Conservation (phyloP, 2,113 vertebrate species). For the Actinemys pallida region DNA sequence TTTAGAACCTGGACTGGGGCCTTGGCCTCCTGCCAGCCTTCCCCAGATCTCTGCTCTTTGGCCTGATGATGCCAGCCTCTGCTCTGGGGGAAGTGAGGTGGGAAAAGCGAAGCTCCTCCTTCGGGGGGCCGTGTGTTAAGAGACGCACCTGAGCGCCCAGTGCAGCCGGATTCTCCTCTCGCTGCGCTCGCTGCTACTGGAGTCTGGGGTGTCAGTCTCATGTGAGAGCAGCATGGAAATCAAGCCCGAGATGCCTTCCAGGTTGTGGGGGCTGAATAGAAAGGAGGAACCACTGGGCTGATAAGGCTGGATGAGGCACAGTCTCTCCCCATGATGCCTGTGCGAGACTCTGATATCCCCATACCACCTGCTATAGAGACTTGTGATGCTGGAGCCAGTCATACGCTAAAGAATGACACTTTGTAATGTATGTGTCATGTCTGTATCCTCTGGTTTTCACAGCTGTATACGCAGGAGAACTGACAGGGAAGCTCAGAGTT, state of each 20-base stretch:
- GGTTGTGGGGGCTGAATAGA: accelerated
- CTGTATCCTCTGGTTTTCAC: background rate
- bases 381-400: background rate
- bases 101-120: accelerated
- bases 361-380: background rate
- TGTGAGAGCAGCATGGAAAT: accelerated
- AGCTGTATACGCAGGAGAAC: background rate
- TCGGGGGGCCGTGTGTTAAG: no score
- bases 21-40: background rate
- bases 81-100: accelerated
- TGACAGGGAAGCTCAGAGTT: background rate
- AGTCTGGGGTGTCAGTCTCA: accelerated
- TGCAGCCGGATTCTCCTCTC: background rate
- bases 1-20: background rate
- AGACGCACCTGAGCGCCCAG: accelerated
- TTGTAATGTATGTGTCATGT: background rate
- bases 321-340: background rate
- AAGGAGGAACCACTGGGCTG: accelerated
- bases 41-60: accelerated
- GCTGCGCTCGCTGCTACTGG: background rate
- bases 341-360: background rate
- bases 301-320: background rate
- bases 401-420: background rate
- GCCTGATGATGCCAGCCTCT: accelerated
- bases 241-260: background rate